Conservation (phyloP, 2,888 invertebrate species). For the Silvanus unidentatus region DNA sequence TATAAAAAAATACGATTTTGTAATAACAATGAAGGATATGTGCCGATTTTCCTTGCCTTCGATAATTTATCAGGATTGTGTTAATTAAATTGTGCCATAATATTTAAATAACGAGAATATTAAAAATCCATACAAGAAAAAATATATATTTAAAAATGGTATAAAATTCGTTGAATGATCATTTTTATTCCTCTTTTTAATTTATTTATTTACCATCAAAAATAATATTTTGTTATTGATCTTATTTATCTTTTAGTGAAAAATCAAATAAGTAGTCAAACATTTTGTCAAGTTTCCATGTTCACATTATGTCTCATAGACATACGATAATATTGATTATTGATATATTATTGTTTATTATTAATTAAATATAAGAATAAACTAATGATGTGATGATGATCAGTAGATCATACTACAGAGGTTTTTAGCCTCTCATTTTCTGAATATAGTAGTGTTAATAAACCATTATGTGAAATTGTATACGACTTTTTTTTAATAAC, state of each 20-base stretch:
- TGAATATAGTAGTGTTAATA: constrained; percentile 72
- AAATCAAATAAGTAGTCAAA: constrained; percentile 37
- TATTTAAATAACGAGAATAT: constrained; percentile 6
- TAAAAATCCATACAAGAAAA: constrained; percentile 2
- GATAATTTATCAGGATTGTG: constrained; percentile 25
- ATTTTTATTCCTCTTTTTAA: constrained; percentile 20
- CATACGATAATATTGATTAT: constrained; percentile 35
- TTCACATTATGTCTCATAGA: constrained; percentile 45
- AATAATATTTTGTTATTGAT: constrained; percentile 21
- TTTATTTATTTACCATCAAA: constrained; percentile 16
- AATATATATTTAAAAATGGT: constrained; percentile 7
- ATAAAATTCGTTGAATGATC: constrained; percentile 19
- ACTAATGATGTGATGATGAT: constrained; percentile 68
- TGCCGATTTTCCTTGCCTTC: constrained; percentile 42
- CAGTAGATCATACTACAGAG: constrained; percentile 56
- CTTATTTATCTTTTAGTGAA: constrained; percentile 21
- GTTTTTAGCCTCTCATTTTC: constrained; percentile 50
- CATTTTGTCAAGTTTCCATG: constrained; percentile 46
- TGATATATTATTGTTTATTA: constrained; percentile 49
- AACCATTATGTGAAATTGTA: constrained; percentile 61
- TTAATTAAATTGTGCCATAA: constrained; percentile 34
- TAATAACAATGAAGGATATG: constrained; percentile 22
- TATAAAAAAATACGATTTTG: no score
- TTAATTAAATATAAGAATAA: constrained; percentile 48
- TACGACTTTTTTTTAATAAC: constrained; percentile 13